Conservation (phyloP, 2,113 vertebrate species). For the Lates calcarifer region DNA sequence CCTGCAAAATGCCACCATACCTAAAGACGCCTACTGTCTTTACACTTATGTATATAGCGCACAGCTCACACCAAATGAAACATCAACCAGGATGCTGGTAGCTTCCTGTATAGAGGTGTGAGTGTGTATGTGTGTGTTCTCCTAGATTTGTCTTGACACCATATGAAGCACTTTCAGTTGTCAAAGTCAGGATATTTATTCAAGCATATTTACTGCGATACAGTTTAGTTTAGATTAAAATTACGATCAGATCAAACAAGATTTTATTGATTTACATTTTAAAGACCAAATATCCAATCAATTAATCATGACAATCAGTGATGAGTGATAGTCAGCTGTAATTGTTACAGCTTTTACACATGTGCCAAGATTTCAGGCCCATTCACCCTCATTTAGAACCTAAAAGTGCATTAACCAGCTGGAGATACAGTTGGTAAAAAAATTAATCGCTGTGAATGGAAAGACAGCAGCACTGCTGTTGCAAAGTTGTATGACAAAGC, state of each 20-base stretch:
- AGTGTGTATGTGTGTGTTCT: neutral
- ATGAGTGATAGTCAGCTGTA: neutral
- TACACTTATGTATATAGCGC: neutral
- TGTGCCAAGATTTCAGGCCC: neutral
- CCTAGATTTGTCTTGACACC: neutral
- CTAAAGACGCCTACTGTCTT: neutral
- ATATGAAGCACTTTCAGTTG: neutral
- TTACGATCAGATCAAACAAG: too few relatives aligned
- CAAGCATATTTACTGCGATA: too few relatives aligned
- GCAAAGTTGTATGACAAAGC: neutral
- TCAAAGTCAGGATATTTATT: constrained; percentile 1
- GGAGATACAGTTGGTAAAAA: neutral
- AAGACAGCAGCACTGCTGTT: neutral
- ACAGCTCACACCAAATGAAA: neutral
- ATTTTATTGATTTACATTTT: too few relatives aligned
- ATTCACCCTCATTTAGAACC: neutral
- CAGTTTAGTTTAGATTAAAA: too few relatives aligned
- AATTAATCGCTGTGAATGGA: neutral
- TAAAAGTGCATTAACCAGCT: neutral
- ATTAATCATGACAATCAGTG: neutral
- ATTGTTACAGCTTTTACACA: neutral
- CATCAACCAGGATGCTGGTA: constrained; percentile 20
- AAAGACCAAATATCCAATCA: too few relatives aligned
- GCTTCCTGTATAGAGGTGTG: constrained; percentile 42
- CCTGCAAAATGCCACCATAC: neutral